Conservation (phyloP, 2,888 invertebrate genomes). For the Salpingus planirostris region DNA sequence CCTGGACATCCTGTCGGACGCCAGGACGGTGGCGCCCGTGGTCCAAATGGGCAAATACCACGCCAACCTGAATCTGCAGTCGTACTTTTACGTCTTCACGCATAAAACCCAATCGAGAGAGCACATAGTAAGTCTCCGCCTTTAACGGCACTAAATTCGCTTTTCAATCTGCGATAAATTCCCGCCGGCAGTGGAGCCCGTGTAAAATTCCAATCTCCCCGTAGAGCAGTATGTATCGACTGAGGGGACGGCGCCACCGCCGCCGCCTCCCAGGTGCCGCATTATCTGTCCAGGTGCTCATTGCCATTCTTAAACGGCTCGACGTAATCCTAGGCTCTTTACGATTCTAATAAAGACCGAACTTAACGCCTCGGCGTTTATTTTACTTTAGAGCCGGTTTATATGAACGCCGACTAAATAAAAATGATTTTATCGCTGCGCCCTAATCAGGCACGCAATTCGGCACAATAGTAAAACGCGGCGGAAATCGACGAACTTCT, state of each 20-base stretch:
- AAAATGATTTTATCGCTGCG: slow-evolving; percentile 7
- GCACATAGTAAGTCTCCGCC: slow-evolving; percentile 66
- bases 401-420: slow-evolving; percentile 5
- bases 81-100: slow-evolving; percentile 82
- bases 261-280: slow-evolving; percentile 28
- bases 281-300: slow-evolving; percentile 20
- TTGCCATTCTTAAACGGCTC: slow-evolving; percentile 12
- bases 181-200: no score
- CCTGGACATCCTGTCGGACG: slow-evolving; percentile 82
- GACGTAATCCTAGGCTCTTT: slow-evolving; percentile 7
- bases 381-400: slow-evolving; percentile 6
- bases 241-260: slow-evolving; percentile 26
- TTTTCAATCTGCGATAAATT: slow-evolving; percentile 28
- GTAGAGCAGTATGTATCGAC: slow-evolving; percentile 25
- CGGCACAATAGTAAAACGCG: no score
- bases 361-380: slow-evolving; percentile 10
- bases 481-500: no score
- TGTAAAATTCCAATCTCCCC: slow-evolving; percentile 3
- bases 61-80: slow-evolving; percentile 62
- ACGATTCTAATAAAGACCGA: slow-evolving; percentile 11
- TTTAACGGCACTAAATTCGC: slow-evolving; percentile 13
- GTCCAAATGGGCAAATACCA: slow-evolving; percentile 69
- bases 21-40: slow-evolving; percentile 74
- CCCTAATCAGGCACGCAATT: no score
- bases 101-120: slow-evolving; percentile 75